Percentiles rank a stretch among this genome's conserved stretches.
phyloP scores from a whole-genome alignment of 2,888 invertebrate genomes.

The Andrena bicolor region DNA sequence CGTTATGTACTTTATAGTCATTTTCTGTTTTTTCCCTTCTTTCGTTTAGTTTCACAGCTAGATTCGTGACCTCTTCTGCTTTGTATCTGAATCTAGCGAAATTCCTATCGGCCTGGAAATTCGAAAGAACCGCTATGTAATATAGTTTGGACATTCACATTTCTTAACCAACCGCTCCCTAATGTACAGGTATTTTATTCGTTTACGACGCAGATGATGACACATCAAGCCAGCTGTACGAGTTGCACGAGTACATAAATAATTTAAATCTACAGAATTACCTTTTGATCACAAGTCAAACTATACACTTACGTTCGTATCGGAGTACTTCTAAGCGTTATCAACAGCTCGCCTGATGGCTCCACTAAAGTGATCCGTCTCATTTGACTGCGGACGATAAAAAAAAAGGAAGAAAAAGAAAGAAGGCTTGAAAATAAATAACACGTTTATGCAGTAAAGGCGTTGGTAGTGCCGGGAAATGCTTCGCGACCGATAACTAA shows the following conservation, averaged over 20 bases:
- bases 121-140: slow-evolving; percentile 66
- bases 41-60: slow-evolving; percentile 49
- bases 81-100: slow-evolving; percentile 37
- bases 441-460: slow-evolving; percentile 53
- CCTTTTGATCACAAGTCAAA: slow-evolving; percentile 36
- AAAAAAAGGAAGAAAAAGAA: not conserved
- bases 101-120: slow-evolving; percentile 66
- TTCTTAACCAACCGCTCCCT: not conserved
- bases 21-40: not conserved
- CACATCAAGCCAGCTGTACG: slow-evolving; percentile 48
- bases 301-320: slow-evolving; percentile 26
- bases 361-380: slow-evolving; percentile 27
- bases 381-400: not conserved
- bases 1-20: slow-evolving; percentile 21
- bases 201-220: slow-evolving; percentile 30
- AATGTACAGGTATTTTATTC: slow-evolving; percentile 3
- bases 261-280: slow-evolving; percentile 42
- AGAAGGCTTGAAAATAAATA: slow-evolving; percentile 63
- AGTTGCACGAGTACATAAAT: slow-evolving; percentile 25
- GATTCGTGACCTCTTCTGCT: slow-evolving; percentile 37
- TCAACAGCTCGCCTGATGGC: slow-evolving; percentile 43
- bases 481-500: slow-evolving; percentile 19
- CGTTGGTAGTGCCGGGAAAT: slow-evolving; percentile 24
- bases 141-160: slow-evolving; percentile 20
- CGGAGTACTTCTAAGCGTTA: slow-evolving; percentile 14